These are phyloP conservation scores for Dioctria rufipes DNA, from an alignment of 2,888 invertebrate species.

Conservation along the genomic window DNA sequence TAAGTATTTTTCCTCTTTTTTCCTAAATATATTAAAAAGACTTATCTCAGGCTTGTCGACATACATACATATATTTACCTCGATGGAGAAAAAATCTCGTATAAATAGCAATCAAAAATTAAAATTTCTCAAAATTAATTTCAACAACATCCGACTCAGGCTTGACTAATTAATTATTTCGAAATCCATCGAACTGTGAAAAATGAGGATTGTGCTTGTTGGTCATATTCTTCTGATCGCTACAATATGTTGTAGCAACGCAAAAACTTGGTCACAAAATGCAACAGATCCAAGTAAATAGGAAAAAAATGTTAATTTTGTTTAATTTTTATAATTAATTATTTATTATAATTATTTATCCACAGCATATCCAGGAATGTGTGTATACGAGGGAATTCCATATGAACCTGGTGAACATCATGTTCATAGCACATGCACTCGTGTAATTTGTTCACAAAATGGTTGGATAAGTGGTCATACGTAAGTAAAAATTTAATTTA, in stretches of 20 bases:
- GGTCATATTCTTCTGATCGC: background rate
- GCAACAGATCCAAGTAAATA: slow-evolving; percentile 43
- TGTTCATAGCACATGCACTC: slow-evolving; percentile 26
- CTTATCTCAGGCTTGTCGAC: background rate
- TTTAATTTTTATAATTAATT: background rate
- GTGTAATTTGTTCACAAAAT: slow-evolving; percentile 46
- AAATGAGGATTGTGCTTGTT: slow-evolving; percentile 25
- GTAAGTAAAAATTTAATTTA: background rate
- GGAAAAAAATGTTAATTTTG: background rate
- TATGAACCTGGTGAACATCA: slow-evolving; percentile 51
- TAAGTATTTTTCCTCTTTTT: background rate
- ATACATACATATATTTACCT: background rate
- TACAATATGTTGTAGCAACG: background rate
- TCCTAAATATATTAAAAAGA: background rate
- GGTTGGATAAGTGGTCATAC: slow-evolving; percentile 54
- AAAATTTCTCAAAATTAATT: slow-evolving; percentile 20
- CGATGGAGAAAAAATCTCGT: background rate
- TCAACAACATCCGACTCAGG: background rate
- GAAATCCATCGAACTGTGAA: background rate
- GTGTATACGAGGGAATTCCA: slow-evolving; percentile 36
- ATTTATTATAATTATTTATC: background rate
- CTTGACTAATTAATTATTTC: background rate
- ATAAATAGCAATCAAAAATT: slow-evolving; percentile 21
- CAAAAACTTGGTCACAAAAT: slow-evolving; percentile 22
- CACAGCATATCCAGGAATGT: slow-evolving; percentile 53